These are phyloP conservation scores for Syrmaticus mikado DNA, from an alignment of 2,113 vertebrate species.

Conservation along the genomic window DNA sequence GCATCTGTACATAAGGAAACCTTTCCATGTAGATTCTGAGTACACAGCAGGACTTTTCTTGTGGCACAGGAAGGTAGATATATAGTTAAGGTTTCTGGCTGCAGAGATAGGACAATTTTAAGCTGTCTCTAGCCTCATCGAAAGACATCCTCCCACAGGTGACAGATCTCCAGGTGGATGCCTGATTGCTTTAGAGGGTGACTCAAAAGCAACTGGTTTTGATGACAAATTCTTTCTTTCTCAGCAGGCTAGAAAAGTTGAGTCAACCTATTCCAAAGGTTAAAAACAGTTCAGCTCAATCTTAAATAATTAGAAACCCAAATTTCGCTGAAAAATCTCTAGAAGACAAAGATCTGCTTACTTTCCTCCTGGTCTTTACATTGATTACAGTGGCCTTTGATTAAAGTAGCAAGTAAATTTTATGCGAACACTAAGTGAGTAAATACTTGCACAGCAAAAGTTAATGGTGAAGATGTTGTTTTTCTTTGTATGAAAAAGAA, in stretches of 20 bases:
- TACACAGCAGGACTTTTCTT: background rate
- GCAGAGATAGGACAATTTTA: background rate
- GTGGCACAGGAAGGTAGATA: background rate
- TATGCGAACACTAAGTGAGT: background rate
- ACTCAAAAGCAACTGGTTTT: background rate
- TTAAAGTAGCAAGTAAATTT: background rate
- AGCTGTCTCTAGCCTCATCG: background rate
- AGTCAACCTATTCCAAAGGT: background rate
- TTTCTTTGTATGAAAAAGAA: background rate
- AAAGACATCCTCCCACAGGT: background rate
- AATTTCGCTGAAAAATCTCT: background rate
- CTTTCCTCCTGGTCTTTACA: background rate
- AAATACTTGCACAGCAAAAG: conserved; percentile 10
- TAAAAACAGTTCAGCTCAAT: background rate
- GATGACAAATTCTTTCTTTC: background rate
- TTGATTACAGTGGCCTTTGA: background rate
- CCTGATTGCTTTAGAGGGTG: background rate
- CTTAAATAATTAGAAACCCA: background rate
- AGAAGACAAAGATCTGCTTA: background rate
- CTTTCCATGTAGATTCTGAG: background rate
- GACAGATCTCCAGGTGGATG: background rate
- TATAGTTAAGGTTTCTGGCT: background rate
- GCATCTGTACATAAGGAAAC: background rate
- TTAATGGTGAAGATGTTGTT: background rate
- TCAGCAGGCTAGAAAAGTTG: background rate